Base-by-base conservation (phyloP, 2,797 vertebrate species). In the Bryconaethiops microstoma region DNA sequence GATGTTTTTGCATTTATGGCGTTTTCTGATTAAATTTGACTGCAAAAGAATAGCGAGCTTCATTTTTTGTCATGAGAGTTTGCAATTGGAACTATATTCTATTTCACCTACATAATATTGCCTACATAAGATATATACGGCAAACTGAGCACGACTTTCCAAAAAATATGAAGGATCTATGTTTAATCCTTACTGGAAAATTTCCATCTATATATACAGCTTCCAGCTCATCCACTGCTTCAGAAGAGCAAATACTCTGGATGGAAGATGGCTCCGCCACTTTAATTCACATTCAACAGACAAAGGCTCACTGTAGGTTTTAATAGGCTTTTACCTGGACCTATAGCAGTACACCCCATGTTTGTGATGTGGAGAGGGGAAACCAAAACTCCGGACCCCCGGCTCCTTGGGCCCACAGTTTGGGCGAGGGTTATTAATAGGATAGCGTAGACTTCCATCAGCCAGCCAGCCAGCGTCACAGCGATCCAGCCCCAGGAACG, bases 381-480 rank as follows among this genome's bases (percentile, higher is more conserved):
- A 97, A 48, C 96, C 96, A 0, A 97, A 95, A 87, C 88, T 97
- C 76, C 92, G 92, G 23, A 97, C 90, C 0, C 96, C 96, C 0
- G 96, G 91, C 87, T 95, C 94, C 0, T 83, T 68, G 0, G 94
- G 88, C 9, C 96, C 96, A 0, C 96, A 96, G 88, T 95, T 94
- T 76, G 82, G 85, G 0, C 94, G 92, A 0, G 96, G 94, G 0
- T 86, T 92, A 78, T 67, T 70, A 3, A 97, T 94, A 45, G 96
- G 92, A 83, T 97, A 97, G 81, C 95, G 94, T 63, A 94, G 86
- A 0, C 96, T 96, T 80, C 95, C 96, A 0, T 97, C 96, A 0
- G 94, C 95, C 87, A 97, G 87, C 97, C 96, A 97, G 83, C 96
- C 96, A 0, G 94, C 94, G 0, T 91, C 90, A 0, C 97, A 98